Conservation (phyloP, 1,140 invertebrate genomes). For the Zaprionus kolodkinae region DNA sequence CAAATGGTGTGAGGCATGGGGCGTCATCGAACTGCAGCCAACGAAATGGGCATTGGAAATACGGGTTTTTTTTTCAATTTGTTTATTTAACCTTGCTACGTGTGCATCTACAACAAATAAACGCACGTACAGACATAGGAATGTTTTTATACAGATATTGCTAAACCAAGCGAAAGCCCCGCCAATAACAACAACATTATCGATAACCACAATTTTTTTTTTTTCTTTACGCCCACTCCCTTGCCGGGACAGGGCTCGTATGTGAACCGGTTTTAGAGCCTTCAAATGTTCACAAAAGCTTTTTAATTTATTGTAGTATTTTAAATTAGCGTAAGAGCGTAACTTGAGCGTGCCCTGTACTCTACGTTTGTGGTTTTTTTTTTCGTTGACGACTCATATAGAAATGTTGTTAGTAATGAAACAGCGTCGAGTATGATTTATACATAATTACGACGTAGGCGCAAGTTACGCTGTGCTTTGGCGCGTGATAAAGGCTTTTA, state of each 20-base stretch:
- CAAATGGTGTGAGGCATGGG: slow-evolving; percentile 1
- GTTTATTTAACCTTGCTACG: slow-evolving; percentile 61
- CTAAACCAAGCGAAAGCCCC: slow-evolving; percentile 15
- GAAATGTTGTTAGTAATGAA: slow-evolving; percentile 12
- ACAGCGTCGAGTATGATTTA: slow-evolving; percentile 18
- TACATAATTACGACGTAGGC: slow-evolving; percentile 30
- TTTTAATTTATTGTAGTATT: slow-evolving; percentile 2
- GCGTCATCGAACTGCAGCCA: slow-evolving; percentile 20
- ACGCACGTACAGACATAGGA: slow-evolving; percentile 35
- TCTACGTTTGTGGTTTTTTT: slow-evolving; percentile 1
- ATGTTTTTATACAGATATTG: slow-evolving; percentile 17
- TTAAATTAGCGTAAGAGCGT: neutral
- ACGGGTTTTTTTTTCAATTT: slow-evolving; percentile 62
- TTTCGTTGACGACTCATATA: neutral
- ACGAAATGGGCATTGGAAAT: slow-evolving; percentile 24
- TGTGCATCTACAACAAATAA: slow-evolving; percentile 64
- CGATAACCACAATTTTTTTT: neutral
- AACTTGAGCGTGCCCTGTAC: neutral
- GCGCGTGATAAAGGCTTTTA: neutral
- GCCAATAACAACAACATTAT: slow-evolving; percentile 3
- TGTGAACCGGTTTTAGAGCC: slow-evolving; percentile 35
- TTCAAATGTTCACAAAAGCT: neutral
- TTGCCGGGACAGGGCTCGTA: slow-evolving; percentile 6
- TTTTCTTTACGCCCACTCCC: slow-evolving; percentile 24
- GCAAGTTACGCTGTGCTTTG: slow-evolving; percentile 4